Percentiles rank a stretch among this genome's conserved stretches.
These are phyloP conservation scores for Drosophila pullipes DNA, from an alignment of 2,888 invertebrate genomes.

Conservation along the genomic window DNA sequence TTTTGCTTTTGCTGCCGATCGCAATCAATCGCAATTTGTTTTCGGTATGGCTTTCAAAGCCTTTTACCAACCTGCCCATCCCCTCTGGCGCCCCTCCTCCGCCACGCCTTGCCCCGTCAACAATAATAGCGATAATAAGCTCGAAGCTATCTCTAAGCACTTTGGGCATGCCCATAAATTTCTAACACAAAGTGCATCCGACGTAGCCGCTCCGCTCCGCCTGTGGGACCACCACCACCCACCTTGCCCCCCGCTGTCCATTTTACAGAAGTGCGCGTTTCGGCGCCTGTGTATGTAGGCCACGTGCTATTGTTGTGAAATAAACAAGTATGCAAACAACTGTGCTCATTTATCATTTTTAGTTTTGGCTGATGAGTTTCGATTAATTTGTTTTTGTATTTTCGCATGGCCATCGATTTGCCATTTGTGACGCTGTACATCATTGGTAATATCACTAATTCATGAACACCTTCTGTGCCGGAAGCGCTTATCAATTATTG, in stretches of 20 bases:
- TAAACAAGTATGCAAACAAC: slow-evolving; percentile 18
- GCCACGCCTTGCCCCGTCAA: not conserved
- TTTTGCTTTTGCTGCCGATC: slow-evolving; percentile 61
- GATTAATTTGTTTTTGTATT: slow-evolving; percentile 1
- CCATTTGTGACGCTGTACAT: not conserved
- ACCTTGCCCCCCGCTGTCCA: not conserved
- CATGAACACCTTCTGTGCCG: no score
- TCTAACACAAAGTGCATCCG: slow-evolving; percentile 67
- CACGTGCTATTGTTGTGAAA: slow-evolving; percentile 31
- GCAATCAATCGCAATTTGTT: slow-evolving; percentile 36
- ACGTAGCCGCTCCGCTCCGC: slow-evolving; percentile 1
- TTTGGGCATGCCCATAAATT: slow-evolving; percentile 63
- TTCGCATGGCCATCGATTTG: slow-evolving; percentile 4
- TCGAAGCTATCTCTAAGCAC: slow-evolving; percentile 27
- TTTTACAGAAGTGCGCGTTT: not conserved
- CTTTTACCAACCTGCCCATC: not conserved
- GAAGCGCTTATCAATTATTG: not conserved
- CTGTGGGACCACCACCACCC: not conserved
- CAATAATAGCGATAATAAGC: slow-evolving; percentile 21
- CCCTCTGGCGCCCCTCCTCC: not conserved
- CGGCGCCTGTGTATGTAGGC: slow-evolving; percentile 8
- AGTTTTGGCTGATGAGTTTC: slow-evolving; percentile 17
- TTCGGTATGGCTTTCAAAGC: slow-evolving; percentile 23
- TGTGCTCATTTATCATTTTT: slow-evolving; percentile 14
- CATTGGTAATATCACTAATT: not conserved